Percentiles rank a stretch among this genome's conserved stretches.
Evolutionary conservation across 2,797 vertebrate species (phyloP).

Genomic region (Lepidocolaptes lacrymiger): DNA sequence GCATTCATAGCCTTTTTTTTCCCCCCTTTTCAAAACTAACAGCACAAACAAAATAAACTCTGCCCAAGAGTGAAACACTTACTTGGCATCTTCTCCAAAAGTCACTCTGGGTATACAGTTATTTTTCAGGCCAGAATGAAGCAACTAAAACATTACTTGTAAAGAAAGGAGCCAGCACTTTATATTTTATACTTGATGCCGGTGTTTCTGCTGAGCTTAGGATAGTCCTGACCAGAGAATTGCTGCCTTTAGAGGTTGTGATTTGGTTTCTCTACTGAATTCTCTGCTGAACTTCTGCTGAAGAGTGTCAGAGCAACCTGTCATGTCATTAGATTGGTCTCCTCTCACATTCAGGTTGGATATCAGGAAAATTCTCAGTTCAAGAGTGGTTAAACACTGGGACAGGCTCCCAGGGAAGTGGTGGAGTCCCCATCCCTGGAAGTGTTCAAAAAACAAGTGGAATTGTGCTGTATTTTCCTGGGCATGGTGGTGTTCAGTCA

Average conservation of each 20-base stretch:
- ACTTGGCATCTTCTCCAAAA: constrained; percentile 13
- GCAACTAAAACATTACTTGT: not conserved
- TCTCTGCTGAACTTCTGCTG: not conserved
- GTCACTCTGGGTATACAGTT: not conserved
- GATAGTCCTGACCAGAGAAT: not conserved
- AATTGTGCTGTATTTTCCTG: rapidly evolving
- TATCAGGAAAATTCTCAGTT: too few species aligned
- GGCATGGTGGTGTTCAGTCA: rapidly evolving
- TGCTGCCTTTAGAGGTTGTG: not conserved
- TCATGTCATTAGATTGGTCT: rapidly evolving
- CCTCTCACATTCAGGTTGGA: not conserved
- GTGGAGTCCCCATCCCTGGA: not conserved
- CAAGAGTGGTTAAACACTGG: not conserved
- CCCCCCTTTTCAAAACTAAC: not conserved
- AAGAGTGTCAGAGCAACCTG: not conserved
- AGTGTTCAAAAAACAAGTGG: not conserved
- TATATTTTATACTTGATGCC: not conserved
- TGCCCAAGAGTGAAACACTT: not conserved
- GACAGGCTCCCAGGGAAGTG: not conserved
- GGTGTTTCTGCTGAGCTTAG: not conserved
- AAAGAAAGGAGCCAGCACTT: not conserved
- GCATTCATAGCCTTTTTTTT: not conserved
- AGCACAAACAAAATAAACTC: constrained; percentile 38
- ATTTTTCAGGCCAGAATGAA: not conserved
- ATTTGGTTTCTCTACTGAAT: not conserved